Percentiles rank a stretch among this genome's conserved stretches.
Evolutionary conservation across 92 coral and sea anemone species (phyloP).

Genomic region (Micromussa lordhowensis): DNA sequence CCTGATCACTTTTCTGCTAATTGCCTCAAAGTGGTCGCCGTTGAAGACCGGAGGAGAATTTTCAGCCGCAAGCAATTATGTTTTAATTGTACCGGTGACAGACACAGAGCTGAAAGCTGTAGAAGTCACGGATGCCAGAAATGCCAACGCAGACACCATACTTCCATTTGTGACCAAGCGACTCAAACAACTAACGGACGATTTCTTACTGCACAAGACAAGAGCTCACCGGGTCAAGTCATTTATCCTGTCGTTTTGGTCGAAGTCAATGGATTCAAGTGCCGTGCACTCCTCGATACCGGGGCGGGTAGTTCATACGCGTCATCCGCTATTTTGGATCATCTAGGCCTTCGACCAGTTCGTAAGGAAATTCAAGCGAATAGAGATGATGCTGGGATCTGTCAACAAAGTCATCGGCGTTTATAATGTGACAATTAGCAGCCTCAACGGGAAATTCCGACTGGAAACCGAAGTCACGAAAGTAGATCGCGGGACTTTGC

Average conservation of each 20-base stretch:
- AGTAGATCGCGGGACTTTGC: too few species aligned
- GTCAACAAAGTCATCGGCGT: too few species aligned
- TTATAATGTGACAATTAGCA: too few species aligned
- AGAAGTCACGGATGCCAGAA: neutral
- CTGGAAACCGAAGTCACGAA: too few species aligned
- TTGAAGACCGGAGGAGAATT: neutral
- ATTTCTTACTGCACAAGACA: neutral
- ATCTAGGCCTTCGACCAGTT: too few species aligned
- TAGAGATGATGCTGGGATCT: too few species aligned
- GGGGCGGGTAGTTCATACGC: neutral
- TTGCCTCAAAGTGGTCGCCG: neutral
- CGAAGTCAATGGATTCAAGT: slow-evolving; percentile 1
- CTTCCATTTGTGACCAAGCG: neutral
- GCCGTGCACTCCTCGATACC: neutral
- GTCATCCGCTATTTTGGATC: too few species aligned
- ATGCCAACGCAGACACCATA: neutral
- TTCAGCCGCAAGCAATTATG: slow-evolving; percentile 2
- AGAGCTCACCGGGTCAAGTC: neutral
- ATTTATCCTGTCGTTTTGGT: neutral
- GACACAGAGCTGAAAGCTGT: slow-evolving; percentile 22
- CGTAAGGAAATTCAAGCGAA: too few species aligned
- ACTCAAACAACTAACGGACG: slow-evolving; percentile 4
- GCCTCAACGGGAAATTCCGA: too few species aligned
- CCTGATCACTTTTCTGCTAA: neutral
- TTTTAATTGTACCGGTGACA: slow-evolving; percentile 32